phyloP scores from a whole-genome alignment of 1,140 invertebrate species.

The Amphibalanus amphitrite region DNA sequence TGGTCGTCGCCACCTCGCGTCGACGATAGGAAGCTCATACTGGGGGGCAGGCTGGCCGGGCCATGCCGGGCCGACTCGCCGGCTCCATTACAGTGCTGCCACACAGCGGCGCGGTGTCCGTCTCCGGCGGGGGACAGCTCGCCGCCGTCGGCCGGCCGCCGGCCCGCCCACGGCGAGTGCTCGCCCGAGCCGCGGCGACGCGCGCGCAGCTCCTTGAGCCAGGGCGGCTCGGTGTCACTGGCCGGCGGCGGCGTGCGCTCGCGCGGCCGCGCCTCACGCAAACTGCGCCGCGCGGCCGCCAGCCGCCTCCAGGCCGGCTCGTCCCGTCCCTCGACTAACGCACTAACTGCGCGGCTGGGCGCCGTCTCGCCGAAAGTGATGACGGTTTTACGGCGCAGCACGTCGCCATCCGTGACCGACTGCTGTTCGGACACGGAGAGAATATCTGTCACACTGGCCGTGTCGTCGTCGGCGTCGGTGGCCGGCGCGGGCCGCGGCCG shows the following conservation, averaged over 20 bases:
- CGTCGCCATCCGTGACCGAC: neutral
- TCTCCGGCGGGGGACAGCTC: too few species aligned
- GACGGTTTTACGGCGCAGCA: neutral
- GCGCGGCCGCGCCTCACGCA: neutral
- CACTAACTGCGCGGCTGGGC: neutral
- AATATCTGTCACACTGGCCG: neutral
- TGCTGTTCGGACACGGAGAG: neutral
- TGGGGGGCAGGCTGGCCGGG: neutral
- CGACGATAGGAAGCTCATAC: neutral
- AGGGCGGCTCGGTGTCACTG: neutral
- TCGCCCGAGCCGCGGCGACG: neutral
- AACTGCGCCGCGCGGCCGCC: neutral
- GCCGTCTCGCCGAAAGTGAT: neutral
- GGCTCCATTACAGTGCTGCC: neutral
- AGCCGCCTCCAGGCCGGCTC: neutral
- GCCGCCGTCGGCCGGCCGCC: neutral
- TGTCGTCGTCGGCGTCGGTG: neutral
- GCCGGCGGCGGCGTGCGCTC: too few species aligned
- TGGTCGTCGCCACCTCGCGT: neutral
- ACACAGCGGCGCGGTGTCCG: too few species aligned
- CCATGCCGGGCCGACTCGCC: too few species aligned
- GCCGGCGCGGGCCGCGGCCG: too few species aligned
- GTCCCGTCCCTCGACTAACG: neutral
- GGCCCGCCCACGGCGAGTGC: too few species aligned
- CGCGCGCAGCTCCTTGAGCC: neutral